Base-by-base conservation (phyloP, 1,140 invertebrate species). In the Platyscapa corneri region DNA sequence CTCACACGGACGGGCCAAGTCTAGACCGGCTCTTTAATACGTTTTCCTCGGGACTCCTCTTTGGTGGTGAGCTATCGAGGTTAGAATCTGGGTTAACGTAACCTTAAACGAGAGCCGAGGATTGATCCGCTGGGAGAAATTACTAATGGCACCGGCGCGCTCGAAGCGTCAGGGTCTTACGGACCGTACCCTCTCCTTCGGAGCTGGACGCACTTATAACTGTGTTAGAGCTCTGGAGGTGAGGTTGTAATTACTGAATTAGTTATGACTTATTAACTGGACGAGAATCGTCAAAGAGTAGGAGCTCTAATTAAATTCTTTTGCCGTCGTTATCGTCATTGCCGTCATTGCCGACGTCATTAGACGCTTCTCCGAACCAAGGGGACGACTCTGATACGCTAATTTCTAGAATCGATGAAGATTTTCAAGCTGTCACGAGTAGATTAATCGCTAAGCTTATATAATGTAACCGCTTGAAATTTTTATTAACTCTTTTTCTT, bases 51-150 rank as follows among this genome's bases (percentile, higher is more conserved):
- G 80, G 78, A 32, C 46, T 79, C 85, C 78, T 83, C 74, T 74
- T 3, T 34, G 70, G 16, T 37, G 70, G 80, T 32, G 37, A 76
- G 34, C 34, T 76, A 76, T 65, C 72, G 82, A 83, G 72, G 72
- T 76, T 83, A 65, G 72, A 84, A 84, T 84, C 74, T 84, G 75
- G 82, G 82, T 84, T 84, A 78, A 74, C 82, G 82, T 84, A 84
- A 84, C 82, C 82, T 84, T 84, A 84, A 83, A 84, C 75, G 85
- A 81, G 88, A 86, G 34, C 64, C 77, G 81, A 82, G 86, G 86
- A 88, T 88, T 87, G 86, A 88, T 82, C 87, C 78, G 85, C 80
- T 87, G 49, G 27, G 60, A 32, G 49, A 34, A 60, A 78, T 78
- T 78, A 78, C 32, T 78, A 60, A 60, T 60, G 18, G 39, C 7